Evolutionary conservation across 1,140 invertebrate genomes (phyloP).

Genomic region (Ptiloglossa arizonensis): DNA sequence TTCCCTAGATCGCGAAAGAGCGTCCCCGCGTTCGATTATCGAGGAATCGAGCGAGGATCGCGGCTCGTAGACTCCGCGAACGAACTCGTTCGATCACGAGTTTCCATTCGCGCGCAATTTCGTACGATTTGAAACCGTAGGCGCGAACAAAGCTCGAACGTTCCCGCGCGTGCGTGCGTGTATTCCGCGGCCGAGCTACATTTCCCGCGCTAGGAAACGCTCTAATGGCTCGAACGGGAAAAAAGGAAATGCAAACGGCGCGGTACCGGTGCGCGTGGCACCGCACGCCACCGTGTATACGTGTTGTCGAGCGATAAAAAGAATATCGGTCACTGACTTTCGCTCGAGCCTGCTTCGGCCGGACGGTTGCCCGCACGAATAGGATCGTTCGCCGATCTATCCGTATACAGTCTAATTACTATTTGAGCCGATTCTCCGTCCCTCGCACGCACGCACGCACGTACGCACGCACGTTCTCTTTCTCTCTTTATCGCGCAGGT

Average conservation of each 20-base stretch:
- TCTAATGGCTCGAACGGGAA: constrained; percentile 25
- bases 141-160: too few relatives aligned
- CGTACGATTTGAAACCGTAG: too few relatives aligned
- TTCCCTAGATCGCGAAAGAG: neutral
- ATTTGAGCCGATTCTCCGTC: constrained; percentile 14
- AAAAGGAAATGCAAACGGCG: constrained; percentile 19
- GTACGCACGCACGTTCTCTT: too few relatives aligned
- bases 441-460: too few relatives aligned
- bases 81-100: too few relatives aligned
- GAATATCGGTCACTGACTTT: constrained; percentile 57
- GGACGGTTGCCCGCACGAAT: neutral
- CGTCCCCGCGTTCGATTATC: constrained; percentile 13
- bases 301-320: constrained; percentile 32
- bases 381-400: constrained; percentile 24
- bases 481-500: neutral
- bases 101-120: too few relatives aligned
- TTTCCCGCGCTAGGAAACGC: constrained; percentile 31
- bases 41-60: neutral
- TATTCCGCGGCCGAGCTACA: neutral
- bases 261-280: neutral
- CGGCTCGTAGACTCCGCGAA: constrained; percentile 2
- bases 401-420: constrained; percentile 32
- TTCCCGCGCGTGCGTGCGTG: neutral
- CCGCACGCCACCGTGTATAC: neutral
- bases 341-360: constrained; percentile 28